Evolutionary conservation across 2,888 invertebrate species (phyloP).

Genomic region (Phyto melanocephala): DNA sequence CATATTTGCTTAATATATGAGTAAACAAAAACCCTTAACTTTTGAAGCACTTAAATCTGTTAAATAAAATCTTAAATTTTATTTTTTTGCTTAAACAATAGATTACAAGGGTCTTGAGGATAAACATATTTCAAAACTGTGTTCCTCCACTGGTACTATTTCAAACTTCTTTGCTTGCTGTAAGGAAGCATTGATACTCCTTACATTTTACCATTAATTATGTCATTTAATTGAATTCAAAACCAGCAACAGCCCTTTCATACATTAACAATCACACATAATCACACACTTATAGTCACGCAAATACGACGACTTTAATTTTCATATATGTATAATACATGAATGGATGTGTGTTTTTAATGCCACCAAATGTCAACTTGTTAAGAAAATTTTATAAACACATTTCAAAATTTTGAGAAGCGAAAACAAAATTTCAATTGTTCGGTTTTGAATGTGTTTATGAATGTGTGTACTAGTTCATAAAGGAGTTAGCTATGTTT

Average conservation of each 20-base stretch:
- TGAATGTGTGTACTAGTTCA: neutral
- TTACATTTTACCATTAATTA: slow-evolving; percentile 24
- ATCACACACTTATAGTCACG: too few species aligned
- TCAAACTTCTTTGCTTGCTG: neutral
- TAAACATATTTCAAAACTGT: neutral
- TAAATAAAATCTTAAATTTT: neutral
- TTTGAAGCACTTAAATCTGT: neutral
- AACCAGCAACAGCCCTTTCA: neutral
- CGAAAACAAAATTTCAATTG: neutral
- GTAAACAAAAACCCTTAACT: neutral
- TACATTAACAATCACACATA: neutral
- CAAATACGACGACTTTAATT: too few species aligned
- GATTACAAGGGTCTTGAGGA: neutral
- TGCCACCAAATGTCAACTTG: slow-evolving; percentile 19
- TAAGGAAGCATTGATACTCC: neutral
- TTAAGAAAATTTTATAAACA: slow-evolving; percentile 12
- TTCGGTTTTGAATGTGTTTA: neutral
- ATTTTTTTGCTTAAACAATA: neutral
- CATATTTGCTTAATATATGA: neutral
- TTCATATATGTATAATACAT: too few species aligned
- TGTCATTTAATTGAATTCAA: slow-evolving; percentile 1
- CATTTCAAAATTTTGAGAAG: neutral
- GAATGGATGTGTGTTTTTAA: too few species aligned
- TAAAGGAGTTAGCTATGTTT: too few species aligned
- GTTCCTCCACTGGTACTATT: neutral